Evolutionary conservation across 2,113 vertebrate species (phyloP).

Genomic region (Polyodon spathula): DNA sequence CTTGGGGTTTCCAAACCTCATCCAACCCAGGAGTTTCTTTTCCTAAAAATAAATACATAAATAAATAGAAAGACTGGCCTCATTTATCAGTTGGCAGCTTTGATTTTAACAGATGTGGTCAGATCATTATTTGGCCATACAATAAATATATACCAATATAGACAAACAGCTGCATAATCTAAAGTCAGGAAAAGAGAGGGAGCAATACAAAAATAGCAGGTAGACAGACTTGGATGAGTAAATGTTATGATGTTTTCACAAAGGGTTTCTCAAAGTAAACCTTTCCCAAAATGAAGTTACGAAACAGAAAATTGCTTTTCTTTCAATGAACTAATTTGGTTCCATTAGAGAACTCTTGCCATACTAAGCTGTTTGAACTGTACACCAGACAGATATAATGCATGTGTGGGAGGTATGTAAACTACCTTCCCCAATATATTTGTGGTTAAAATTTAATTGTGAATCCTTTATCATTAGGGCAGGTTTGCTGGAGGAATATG

Average conservation of each 20-base stretch:
- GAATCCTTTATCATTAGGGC: too few relatives aligned
- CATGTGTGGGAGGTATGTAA: too few relatives aligned
- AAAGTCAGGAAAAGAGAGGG: too few relatives aligned
- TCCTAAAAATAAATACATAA: too few relatives aligned
- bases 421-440: too few relatives aligned
- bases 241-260: not conserved
- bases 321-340: conserved; percentile 5
- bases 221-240: conserved; percentile 9
- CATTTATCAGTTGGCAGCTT: conserved; percentile 3
- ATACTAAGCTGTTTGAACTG: not conserved
- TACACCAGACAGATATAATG: conserved; percentile 9
- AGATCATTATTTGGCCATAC: too few relatives aligned
- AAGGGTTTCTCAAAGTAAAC: not conserved
- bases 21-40: too few relatives aligned
- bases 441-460: too few relatives aligned
- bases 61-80: too few relatives aligned
- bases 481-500: too few relatives aligned
- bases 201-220: too few relatives aligned
- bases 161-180: not conserved
- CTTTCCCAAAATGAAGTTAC: not conserved
- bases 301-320: not conserved
- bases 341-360: conserved; percentile 1
- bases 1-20: too few relatives aligned
- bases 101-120: conserved; percentile 8
- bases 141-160: conserved; percentile 4